Base-by-base conservation (phyloP, 2,888 invertebrate genomes). In the Scaptomyza parva region DNA sequence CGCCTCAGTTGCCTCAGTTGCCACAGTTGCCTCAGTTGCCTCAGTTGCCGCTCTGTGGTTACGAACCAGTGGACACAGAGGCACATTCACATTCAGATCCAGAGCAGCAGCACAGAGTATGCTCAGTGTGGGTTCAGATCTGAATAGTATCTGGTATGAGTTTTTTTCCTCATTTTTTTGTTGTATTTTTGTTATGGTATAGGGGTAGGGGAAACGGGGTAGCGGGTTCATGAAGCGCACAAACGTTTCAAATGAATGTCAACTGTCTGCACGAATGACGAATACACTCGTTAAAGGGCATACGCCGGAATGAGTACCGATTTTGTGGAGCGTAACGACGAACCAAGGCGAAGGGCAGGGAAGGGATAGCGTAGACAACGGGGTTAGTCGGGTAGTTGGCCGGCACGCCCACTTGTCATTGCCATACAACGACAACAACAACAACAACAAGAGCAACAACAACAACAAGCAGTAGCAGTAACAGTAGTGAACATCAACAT, bases 211-310 rank as follows among this genome's bases (percentile, higher is more conserved):
- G 52, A 22, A 24, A 33, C 11, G 51, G 41, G 44, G 17, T 37
- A 62, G 68, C 52, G 76, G 65, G 54, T 69, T 79, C 67, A 78
- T 69, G 81, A 70, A 76, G 77, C 66, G 73, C 58, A 54, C 67
- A 72, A 74, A 72, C 78, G 85, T 50, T 82, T 88, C 88, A 82
- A 81, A 83, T 83, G 84, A 88, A 83, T 83, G 88, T 83, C 88
- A 83, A 83, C 82, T 73, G 82, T 88, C 79, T 79, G 76, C 57
- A 73, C 83, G 86, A 83, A 79, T 83, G 82, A 86, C 82, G 82
- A 83, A 83, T 83, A 83, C 86, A 83, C 80, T 83, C 82, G 88
- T 88, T 83, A 80, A 83, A 69, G 88, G 75, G 81, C 87, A 84
- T 80, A 76, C 66, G 64, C 88, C 74, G 86, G 83, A 83, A 77